Evolutionary conservation across 1,140 invertebrate genomes (phyloP).

Genomic region (Idris sp.): DNA sequence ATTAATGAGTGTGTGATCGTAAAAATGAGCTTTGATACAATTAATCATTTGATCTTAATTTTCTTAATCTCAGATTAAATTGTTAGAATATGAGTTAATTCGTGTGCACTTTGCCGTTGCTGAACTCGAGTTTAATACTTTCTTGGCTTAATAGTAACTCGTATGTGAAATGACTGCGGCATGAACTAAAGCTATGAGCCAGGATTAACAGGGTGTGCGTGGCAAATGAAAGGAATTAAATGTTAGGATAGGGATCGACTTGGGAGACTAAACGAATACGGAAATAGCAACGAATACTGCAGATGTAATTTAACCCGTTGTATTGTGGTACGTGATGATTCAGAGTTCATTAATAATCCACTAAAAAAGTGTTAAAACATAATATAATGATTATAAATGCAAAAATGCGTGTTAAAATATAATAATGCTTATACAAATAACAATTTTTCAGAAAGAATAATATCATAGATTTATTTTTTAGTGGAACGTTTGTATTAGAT

Average conservation of each 20-base stretch:
- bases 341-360: too few species aligned
- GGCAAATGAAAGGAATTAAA: slow-evolving; percentile 59
- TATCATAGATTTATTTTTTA: slow-evolving; percentile 29
- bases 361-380: too few species aligned
- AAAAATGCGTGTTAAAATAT: too few species aligned
- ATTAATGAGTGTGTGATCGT: too few species aligned
- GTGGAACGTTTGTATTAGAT: slow-evolving; percentile 20
- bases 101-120: slow-evolving; percentile 15
- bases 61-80: too few species aligned
- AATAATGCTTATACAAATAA: too few species aligned
- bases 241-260: slow-evolving; percentile 26
- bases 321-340: slow-evolving; percentile 53
- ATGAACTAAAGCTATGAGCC: slow-evolving; percentile 49
- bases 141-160: slow-evolving; percentile 47
- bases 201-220: slow-evolving; percentile 50
- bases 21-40: too few species aligned
- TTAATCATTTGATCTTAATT: too few species aligned
- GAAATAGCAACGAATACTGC: slow-evolving; percentile 35
- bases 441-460: too few species aligned
- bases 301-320: too few species aligned
- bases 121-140: slow-evolving; percentile 44
- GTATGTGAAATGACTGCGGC: slow-evolving; percentile 50
- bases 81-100: slow-evolving; percentile 5
- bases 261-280: too few species aligned
- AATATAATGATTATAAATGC: too few species aligned